These are phyloP conservation scores for Chrosomus eos DNA, from an alignment of 2,797 vertebrate species.

Conservation along the genomic window DNA sequence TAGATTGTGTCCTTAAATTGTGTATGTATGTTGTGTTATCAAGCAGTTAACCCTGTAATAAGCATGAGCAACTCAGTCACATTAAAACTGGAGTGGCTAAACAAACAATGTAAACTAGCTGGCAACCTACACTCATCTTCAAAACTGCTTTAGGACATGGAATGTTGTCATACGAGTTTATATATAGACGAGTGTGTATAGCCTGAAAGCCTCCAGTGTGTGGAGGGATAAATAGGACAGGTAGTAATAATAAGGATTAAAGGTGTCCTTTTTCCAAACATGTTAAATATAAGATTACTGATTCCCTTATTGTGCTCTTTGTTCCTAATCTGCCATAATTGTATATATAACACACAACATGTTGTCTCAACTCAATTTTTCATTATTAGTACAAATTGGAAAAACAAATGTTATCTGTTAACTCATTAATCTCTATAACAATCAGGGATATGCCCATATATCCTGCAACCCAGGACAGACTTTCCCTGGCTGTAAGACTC, in stretches of 20 bases:
- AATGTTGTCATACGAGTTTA: constrained; percentile 14
- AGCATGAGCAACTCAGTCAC: constrained; percentile 12
- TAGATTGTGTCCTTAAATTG: background rate
- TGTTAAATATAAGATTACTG: background rate
- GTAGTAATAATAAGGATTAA: background rate
- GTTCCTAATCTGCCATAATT: background rate
- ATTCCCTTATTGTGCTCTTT: background rate
- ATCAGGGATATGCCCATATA: background rate
- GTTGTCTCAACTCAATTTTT: background rate
- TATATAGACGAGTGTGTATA: background rate
- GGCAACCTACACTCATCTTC: background rate
- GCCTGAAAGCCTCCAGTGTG: background rate
- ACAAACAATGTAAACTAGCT: constrained; percentile 1
- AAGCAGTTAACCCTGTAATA: background rate
- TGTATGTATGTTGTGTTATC: background rate
- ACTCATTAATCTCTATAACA: background rate
- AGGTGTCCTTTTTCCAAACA: background rate
- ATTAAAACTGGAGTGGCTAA: background rate
- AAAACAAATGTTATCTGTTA: background rate
- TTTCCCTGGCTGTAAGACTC: background rate
- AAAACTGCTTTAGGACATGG: constrained; percentile 17
- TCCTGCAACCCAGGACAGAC: background rate
- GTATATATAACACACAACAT: background rate
- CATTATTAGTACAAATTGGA: background rate
- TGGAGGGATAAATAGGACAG: background rate